A percentile compares a stretch with the other conserved stretches of the same genome.
phyloP scores from a whole-genome alignment of 2,113 vertebrate genomes.

The Calyptommatus sinebrachiatus region DNA sequence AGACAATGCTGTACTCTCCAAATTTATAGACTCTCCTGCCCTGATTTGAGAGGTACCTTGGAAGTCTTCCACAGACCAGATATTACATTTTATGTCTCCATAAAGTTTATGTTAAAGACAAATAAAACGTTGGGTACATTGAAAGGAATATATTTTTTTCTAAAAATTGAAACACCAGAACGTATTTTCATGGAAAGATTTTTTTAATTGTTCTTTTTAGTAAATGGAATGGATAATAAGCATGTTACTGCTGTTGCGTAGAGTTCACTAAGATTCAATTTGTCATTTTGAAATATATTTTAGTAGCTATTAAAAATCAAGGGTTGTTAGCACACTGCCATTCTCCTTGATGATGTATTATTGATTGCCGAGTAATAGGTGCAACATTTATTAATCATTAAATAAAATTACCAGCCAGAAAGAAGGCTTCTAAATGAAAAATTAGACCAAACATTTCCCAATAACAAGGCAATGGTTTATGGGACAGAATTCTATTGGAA shows the following conservation, averaged over 20 bases:
- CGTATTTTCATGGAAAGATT: neutral
- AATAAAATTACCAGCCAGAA: constrained; percentile 32
- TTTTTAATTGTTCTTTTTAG: neutral
- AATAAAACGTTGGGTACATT: neutral
- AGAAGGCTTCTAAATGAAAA: constrained; percentile 46
- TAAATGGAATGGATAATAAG: constrained; percentile 1
- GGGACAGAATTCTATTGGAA: constrained; percentile 25
- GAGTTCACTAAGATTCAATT: constrained; percentile 35
- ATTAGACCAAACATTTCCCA: neutral
- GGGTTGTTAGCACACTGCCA: constrained; percentile 27
- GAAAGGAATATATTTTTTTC: neutral
- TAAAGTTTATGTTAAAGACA: neutral
- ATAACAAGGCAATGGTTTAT: constrained; percentile 30
- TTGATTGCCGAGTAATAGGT: constrained; percentile 40
- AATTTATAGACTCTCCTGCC: neutral
- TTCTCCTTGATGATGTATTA: constrained; percentile 29
- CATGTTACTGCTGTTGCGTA: neutral
- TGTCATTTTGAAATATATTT: constrained; percentile 36
- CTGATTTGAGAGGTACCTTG: neutral
- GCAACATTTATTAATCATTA: constrained; percentile 32
- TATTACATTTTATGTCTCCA: neutral
- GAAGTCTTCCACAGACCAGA: neutral
- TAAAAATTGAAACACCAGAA: neutral
- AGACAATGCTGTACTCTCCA: too few species aligned
- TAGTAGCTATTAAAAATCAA: constrained; percentile 24